Base-by-base conservation (phyloP, 2,113 vertebrate genomes). In the Pelmatolapia mariae region DNA sequence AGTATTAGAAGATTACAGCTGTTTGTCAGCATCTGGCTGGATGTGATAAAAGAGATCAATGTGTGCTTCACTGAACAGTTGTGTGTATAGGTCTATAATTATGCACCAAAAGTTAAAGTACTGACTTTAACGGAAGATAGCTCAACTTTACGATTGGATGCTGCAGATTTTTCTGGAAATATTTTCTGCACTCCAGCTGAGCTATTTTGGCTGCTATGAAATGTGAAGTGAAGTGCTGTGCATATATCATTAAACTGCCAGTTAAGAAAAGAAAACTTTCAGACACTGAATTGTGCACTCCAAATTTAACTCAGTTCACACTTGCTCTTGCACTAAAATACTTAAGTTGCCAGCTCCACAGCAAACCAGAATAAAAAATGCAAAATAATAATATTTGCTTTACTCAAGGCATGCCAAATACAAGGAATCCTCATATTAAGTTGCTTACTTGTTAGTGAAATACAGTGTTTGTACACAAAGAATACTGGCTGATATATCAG, bases 21-120 rank as follows among this genome's bases (percentile, higher is more conserved):
- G 86, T 94, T 94, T 89, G 87, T 91, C 81, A 76, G 56, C 7
- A 45, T 88, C 87, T 81, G 87, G 78, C 45, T 66, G 84, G 90
- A 91, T 83, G 73, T 57, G 83, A 91, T 94, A 79, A 82, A 90
- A 90, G 31, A 84, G 82, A 90, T 91, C 63, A 52, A 38, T 84
- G 66, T 87, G 78, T 18, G 36, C 26, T 66, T 89, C 33, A 31
- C 66, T 71, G n/a, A 36, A 22, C 38, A 8, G 22, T 4, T 31
- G 7, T 53, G 31, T 24, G 4, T 54, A 22, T 53, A 36, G 13
- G 12, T 12, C 40, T 38, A 18, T 38, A 84, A 61, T 83, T 84
- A 86, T 61, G 76, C 78, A 63, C 33, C 85, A 8, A 81, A 82
- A 91, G 88, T 84, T 90, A 76, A 89, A 92, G 84, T 78, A 83